These are phyloP conservation scores for Epinephelus lanceolatus DNA, from an alignment of 2,113 vertebrate species.

Conservation along the genomic window DNA sequence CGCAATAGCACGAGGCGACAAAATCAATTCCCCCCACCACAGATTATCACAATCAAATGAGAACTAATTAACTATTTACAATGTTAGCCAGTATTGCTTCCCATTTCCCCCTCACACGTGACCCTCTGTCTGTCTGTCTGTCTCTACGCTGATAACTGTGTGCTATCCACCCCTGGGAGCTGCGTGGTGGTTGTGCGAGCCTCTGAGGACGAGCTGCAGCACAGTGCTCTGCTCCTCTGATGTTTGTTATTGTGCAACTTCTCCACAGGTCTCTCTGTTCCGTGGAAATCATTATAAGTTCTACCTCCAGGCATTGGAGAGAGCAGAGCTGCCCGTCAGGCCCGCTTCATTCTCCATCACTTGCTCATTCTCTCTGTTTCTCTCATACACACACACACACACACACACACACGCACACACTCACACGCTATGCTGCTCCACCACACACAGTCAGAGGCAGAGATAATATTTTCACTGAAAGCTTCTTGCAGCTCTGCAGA, in stretches of 20 bases:
- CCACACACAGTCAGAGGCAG: slow-evolving; percentile 62
- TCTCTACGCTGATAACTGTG: slow-evolving; percentile 10
- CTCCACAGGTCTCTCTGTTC: slow-evolving; percentile 50
- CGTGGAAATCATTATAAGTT: slow-evolving; percentile 41
- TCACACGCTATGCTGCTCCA: slow-evolving; percentile 11
- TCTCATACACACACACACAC: slow-evolving; percentile 7
- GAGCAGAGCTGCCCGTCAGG: slow-evolving; percentile 8
- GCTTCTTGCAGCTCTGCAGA: slow-evolving; percentile 73
- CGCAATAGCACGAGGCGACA: neutral
- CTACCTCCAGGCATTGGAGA: slow-evolving; percentile 48
- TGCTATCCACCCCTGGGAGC: slow-evolving; percentile 34
- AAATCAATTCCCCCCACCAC: slow-evolving; percentile 6
- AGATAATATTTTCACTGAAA: slow-evolving; percentile 74
- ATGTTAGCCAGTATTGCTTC: neutral
- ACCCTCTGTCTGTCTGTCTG: neutral
- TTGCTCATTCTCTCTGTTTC: slow-evolving; percentile 14
- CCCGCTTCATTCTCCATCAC: slow-evolving; percentile 36
- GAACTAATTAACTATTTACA: slow-evolving; percentile 4
- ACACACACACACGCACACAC: slow-evolving; percentile 29
- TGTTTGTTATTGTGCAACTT: slow-evolving; percentile 59
- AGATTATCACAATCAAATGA: slow-evolving; percentile 8
- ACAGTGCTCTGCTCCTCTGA: slow-evolving; percentile 35
- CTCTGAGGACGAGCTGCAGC: slow-evolving; percentile 36
- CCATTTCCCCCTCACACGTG: neutral
- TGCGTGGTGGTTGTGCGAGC: slow-evolving; percentile 31